A percentile compares a stretch with the other conserved stretches of the same genome.
Conservation (phyloP, 2,113 vertebrate species). For the Heteronetta atricapilla region DNA sequence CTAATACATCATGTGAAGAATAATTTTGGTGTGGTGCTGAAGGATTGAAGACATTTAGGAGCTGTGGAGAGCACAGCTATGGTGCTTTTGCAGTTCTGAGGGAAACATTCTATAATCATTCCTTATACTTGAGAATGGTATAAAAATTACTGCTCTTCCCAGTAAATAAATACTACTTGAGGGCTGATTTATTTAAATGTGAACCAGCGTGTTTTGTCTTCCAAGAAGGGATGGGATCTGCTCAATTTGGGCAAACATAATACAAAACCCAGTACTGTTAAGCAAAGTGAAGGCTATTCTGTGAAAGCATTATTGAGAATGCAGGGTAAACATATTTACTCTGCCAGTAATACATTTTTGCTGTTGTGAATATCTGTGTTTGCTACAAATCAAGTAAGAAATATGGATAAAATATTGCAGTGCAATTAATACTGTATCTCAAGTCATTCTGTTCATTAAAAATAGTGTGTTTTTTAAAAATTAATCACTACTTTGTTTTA, state of each 20-base stretch:
- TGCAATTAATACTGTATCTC: conserved; percentile 17
- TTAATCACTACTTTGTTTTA: not conserved
- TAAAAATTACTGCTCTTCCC: not conserved
- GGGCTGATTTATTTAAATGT: not conserved
- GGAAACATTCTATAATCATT: not conserved
- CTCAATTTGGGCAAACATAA: not conserved
- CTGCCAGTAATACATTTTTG: not conserved
- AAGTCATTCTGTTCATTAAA: conserved; percentile 20
- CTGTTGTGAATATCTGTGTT: not conserved
- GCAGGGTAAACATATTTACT: not conserved
- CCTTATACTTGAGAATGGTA: not conserved
- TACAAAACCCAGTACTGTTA: not conserved
- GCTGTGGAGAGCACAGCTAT: not conserved
- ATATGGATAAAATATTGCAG: not conserved
- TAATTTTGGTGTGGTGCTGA: not conserved
- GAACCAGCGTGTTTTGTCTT: not conserved
- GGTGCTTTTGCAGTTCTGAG: not conserved
- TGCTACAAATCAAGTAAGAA: conserved; percentile 18
- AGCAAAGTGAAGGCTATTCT: not conserved
- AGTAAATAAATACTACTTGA: not conserved
- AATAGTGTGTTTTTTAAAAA: not conserved
- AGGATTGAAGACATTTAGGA: not conserved
- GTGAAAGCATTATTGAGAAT: not conserved
- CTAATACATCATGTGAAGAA: not conserved
- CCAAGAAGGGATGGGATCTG: not conserved